Evolutionary conservation across 2,113 vertebrate genomes (phyloP).

Genomic region (Gnathonemus longibarbis): DNA sequence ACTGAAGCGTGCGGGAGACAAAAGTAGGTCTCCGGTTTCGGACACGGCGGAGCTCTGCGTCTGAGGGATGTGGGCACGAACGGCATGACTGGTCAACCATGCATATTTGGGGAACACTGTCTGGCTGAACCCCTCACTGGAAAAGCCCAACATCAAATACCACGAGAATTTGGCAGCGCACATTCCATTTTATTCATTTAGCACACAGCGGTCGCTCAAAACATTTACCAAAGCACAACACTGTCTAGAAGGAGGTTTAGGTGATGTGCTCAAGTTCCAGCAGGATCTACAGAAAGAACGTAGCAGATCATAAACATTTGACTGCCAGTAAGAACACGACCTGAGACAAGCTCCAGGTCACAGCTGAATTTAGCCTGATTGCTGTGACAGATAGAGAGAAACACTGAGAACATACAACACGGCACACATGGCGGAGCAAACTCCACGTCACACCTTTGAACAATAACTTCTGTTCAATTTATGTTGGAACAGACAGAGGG

Average conservation of each 20-base stretch:
- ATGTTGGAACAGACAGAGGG: conserved; percentile 2
- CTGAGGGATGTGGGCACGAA: neutral
- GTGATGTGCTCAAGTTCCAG: neutral
- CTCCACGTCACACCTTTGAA: neutral
- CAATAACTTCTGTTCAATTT: conserved; percentile 1
- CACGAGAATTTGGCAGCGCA: neutral
- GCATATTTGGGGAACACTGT: neutral
- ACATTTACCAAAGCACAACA: neutral
- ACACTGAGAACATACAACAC: neutral
- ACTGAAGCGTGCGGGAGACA: neutral
- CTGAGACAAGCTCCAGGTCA: neutral
- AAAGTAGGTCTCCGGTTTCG: neutral
- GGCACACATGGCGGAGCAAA: neutral
- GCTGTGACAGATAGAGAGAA: neutral
- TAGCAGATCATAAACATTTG: neutral
- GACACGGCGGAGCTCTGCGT: neutral
- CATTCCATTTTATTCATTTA: neutral
- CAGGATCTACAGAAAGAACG: neutral
- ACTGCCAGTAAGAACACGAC: neutral
- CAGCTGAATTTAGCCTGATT: neutral
- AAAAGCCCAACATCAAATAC: neutral
- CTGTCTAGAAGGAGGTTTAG: neutral
- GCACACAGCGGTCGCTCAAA: neutral
- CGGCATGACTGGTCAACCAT: neutral
- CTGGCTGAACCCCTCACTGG: neutral